Base-by-base conservation (phyloP, 2,888 invertebrate genomes). In the Arge pagana region DNA sequence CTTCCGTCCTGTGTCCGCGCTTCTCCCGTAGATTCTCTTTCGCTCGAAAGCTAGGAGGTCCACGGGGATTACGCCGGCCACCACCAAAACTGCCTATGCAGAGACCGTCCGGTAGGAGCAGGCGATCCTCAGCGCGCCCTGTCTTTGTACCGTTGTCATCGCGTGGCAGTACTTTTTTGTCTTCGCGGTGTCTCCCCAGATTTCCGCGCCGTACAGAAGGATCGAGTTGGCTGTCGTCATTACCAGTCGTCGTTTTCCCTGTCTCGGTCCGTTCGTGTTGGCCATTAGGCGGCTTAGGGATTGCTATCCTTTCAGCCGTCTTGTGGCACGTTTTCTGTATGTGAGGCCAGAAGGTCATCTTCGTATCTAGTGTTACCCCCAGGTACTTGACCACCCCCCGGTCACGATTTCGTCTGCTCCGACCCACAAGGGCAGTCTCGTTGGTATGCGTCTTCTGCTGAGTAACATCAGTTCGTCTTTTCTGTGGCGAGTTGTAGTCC, bases 81-180 rank as follows among this genome's bases (percentile, higher is more conserved):
- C 40, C 16, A 58, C 59, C 18, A 56, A 26, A 6, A 59, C 48
- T 1, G 60, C 59, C 6, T 52, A 21, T 40, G 56, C 55, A 8
- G 60, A 59, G 8, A 60, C 58, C 10, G 60, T 61, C 31, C 60
- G 52, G 30, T 63, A 62, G 1, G 57, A 54, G 33, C 57, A 56
- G 4, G 59, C 50, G 8, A 51, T 50, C 19, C 58, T 41, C 11
- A 59, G 36, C 5, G 56, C 58, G 15, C 45, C 40, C 11, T 50
- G 26, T 11, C 62, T 33, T 33, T 63, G 58, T 8, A 54, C 53
- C 4, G 48, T 19, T 4, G 61, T 39, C 24, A 60, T 57, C 43
- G 30, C 39, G n/a, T 50, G 53, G 8, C 57, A 23, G 35, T 53
- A 52, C 15, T 50, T 48, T 28, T 50, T 50, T 11, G 13, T 42